Evolutionary conservation across 2,797 vertebrate genomes (phyloP).

Genomic region (Anolis apletophallus): DNA sequence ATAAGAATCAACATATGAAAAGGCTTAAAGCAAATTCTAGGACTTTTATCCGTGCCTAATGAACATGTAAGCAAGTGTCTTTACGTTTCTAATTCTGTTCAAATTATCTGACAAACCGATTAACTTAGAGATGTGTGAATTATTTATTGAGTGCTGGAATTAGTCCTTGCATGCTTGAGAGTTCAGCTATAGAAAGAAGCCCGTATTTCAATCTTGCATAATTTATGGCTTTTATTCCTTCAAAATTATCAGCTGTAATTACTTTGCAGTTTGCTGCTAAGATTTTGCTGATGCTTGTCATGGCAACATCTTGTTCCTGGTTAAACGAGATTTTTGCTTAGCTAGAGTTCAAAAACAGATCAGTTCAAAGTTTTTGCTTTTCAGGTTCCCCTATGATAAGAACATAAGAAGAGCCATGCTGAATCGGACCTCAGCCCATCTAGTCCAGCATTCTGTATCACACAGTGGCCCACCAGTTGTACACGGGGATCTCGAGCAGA

Average conservation of each 20-base stretch:
- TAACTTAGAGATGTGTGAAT: constrained; percentile 1
- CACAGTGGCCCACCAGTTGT: too few species aligned
- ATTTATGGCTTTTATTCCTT: constrained; percentile 38
- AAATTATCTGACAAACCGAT: constrained; percentile 11
- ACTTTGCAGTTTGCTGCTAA: background rate
- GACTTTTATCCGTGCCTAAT: background rate
- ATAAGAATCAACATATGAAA: background rate
- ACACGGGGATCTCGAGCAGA: too few species aligned
- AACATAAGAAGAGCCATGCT: too few species aligned
- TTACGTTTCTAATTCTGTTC: constrained; percentile 4
- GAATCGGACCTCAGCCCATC: too few species aligned
- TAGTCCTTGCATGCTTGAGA: constrained; percentile 22
- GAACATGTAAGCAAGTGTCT: background rate
- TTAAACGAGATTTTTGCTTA: constrained; percentile 24
- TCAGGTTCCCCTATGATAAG: constrained; percentile 2
- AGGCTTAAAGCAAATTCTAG: background rate
- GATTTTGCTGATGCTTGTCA: constrained; percentile 38
- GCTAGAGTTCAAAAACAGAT: constrained; percentile 48
- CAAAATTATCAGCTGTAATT: constrained; percentile 31
- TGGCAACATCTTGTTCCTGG: constrained; percentile 40
- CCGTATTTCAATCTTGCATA: constrained; percentile 15
- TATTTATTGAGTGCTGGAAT: constrained; percentile 13
- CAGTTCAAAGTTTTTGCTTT: constrained; percentile 21
- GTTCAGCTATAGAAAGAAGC: constrained; percentile 21
- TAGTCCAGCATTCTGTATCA: too few species aligned